Percentiles rank a stretch among this genome's conserved stretches.
phyloP scores from a whole-genome alignment of 2,888 invertebrate genomes.

The Trichacis sp. region DNA sequence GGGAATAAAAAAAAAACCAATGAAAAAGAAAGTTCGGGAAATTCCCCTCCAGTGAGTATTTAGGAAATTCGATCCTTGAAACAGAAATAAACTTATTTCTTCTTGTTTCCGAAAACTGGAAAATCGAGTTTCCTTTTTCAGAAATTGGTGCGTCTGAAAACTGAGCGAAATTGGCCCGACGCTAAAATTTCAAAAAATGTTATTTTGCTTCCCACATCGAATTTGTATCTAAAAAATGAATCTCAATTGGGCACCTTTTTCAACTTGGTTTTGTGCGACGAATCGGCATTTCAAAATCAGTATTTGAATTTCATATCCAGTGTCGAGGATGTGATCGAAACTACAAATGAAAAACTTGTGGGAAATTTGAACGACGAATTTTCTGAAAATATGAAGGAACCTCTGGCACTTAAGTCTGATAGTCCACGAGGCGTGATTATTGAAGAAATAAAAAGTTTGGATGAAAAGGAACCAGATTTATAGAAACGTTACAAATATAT shows the following conservation, averaged over 20 bases:
- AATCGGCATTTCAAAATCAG: conserved; percentile 45
- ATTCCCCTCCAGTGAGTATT: background rate
- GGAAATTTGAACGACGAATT: conserved; percentile 10
- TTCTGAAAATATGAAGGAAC: conserved; percentile 43
- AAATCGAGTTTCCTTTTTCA: background rate
- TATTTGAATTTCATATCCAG: conserved; percentile 60
- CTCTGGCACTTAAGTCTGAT: conserved; percentile 44
- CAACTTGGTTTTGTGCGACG: conserved; percentile 47
- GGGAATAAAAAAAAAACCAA: background rate
- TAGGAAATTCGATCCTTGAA: background rate
- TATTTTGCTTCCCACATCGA: conserved; percentile 13
- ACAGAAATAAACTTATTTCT: background rate
- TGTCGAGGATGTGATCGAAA: conserved; percentile 48
- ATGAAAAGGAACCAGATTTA: conserved; percentile 18
- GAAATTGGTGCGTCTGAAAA: background rate
- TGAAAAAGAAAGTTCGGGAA: background rate
- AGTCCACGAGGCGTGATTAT: conserved; percentile 53
- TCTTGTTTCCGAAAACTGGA: background rate
- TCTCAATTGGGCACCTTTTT: conserved; percentile 36
- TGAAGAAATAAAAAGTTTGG: conserved; percentile 56
- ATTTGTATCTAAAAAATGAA: conserved; percentile 13
- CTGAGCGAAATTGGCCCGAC: background rate
- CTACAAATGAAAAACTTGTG: background rate
- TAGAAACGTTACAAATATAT: background rate
- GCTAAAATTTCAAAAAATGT: background rate